Base-by-base conservation (phyloP, 2,797 vertebrate species). In the Vespertilio murinus region DNA sequence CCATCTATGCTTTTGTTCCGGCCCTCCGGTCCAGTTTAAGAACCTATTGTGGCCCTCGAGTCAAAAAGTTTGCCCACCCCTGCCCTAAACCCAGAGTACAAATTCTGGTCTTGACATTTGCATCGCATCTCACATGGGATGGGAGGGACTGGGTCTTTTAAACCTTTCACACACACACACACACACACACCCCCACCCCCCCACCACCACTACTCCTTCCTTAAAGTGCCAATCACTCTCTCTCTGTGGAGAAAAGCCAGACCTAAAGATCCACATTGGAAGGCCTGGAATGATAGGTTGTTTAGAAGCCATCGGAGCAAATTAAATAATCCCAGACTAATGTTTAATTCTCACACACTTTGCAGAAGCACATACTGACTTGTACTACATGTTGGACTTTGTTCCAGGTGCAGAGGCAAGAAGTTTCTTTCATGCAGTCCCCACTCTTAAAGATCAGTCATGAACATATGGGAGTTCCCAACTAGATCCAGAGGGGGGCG, bases 181-280 rank as follows among this genome's bases (percentile, higher is more conserved):
- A n/a, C n/a, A n/a, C n/a, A n/a, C n/a, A n/a, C n/a, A n/a, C 3
- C 5, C 2, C 14, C 12, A 12, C 18, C 22, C 3, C 3, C 2
- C 17, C 12, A 0, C 40, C 30, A 0, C 13, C 20, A 13, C 56
- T 23, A 30, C 5, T 28, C 56, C 25, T 25, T 59, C 56, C 56
- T 59, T 59, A 28, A 59, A 59, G 45, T 20, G 11, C 40, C 3
- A 52, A 13, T 33, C 17, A n/a, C 11, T 52, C 3, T 70, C 22
- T 28, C 3, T 5, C 30, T 65, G 18, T 42, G n/a, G 71, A 38
- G 25, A 88, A 38, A 64, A 92, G 17, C 1, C 3, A 67, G 14
- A 88, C 28, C 35, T 83, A 5, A 35, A 89, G 47, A 35, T 10
- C 4, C 8, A 42, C 8, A 23, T 8, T 28, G 65, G 67, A n/a